These are phyloP conservation scores for Sicus ferrugineus DNA, from an alignment of 2,888 invertebrate genomes.

Conservation along the genomic window DNA sequence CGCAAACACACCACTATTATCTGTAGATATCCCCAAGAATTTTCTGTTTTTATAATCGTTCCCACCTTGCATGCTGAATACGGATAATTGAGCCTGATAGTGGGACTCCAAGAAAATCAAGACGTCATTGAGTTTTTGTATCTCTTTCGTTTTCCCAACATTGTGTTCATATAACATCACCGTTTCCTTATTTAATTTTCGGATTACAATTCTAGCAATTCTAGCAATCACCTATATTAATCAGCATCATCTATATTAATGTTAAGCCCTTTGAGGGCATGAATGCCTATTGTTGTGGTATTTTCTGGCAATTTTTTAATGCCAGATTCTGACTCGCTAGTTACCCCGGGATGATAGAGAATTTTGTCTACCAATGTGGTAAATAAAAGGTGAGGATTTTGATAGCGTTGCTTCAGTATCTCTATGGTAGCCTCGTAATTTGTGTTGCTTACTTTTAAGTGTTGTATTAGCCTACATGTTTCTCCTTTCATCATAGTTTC, in stretches of 20 bases:
- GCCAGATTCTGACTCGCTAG: too few species aligned
- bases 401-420: background rate
- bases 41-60: background rate
- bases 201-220: too few species aligned
- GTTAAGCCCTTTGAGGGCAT: conserved; percentile 1
- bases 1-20: background rate
- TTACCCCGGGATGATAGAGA: background rate
- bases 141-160: background rate
- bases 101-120: too few species aligned
- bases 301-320: conserved; percentile 1
- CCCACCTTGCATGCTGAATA: background rate
- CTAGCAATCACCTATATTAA: too few species aligned
- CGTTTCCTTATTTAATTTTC: background rate
- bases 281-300: background rate
- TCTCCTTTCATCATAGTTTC: background rate
- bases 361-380: conserved; percentile 15
- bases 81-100: background rate
- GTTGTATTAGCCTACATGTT: background rate
- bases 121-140: background rate
- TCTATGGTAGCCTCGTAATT: background rate
- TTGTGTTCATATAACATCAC: background rate
- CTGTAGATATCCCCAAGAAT: background rate
- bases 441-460: background rate
- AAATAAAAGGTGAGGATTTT: conserved; percentile 4
- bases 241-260: background rate